These are phyloP conservation scores for Coelogynopora nodosa DNA, from an alignment of 2,888 invertebrate genomes.

Conservation along the genomic window DNA sequence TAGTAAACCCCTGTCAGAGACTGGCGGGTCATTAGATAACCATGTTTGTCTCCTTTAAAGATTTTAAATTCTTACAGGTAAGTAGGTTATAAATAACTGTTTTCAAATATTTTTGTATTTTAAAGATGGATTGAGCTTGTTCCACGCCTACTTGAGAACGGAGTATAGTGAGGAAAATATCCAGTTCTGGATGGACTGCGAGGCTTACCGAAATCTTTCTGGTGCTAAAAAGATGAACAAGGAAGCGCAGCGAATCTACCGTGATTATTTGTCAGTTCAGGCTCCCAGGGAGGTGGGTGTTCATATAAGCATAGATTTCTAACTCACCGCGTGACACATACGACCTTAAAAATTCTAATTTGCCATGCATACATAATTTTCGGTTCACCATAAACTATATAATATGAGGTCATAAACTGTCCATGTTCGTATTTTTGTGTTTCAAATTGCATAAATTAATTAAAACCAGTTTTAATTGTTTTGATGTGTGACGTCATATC, in stretches of 20 bases:
- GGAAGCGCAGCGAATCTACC: conserved; percentile 64
- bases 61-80: neutral
- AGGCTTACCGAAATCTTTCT: conserved; percentile 62
- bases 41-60: neutral
- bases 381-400: no score
- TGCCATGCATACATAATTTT: no score
- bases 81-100: neutral
- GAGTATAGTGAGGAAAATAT: conserved; percentile 67
- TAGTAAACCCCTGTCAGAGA: neutral
- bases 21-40: neutral
- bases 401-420: no score
- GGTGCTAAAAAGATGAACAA: conserved; percentile 56
- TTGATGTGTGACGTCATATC: no score
- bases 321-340: neutral
- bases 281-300: conserved; percentile 65
- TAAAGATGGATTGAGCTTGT: conserved; percentile 65
- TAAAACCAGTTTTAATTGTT: no score
- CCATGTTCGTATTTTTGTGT: no score
- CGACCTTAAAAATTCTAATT: neutral
- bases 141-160: conserved; percentile 64
- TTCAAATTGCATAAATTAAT: no score
- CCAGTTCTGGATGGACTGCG: conserved; percentile 66
- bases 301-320: neutral
- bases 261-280: conserved; percentile 64
- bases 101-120: conserved; percentile 22